Conservation (phyloP, 2,888 invertebrate species). For the Helleia helle region DNA sequence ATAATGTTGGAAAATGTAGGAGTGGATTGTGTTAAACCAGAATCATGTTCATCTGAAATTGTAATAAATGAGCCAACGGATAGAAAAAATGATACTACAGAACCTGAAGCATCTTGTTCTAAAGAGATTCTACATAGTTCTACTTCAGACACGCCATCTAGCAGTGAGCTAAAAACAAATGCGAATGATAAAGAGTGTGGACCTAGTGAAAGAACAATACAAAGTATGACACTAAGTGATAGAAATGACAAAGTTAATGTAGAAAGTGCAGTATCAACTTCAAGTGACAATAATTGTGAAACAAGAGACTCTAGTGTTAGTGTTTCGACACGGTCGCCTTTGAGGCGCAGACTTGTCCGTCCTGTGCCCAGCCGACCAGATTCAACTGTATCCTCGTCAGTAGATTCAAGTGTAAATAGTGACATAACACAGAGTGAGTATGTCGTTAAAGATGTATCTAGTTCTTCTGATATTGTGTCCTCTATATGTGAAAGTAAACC, state of each 20-base stretch:
- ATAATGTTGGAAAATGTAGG: conserved; percentile 22
- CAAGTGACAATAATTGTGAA: conserved; percentile 61
- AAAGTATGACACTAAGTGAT: conserved; percentile 62
- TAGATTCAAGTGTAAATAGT: conserved; percentile 43
- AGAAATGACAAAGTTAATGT: conserved; percentile 55
- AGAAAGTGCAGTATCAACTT: conserved; percentile 65
- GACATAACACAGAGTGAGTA: conserved; percentile 40
- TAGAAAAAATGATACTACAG: conserved; percentile 17
- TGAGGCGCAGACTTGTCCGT: conserved; percentile 51
- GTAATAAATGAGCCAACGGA: conserved; percentile 22
- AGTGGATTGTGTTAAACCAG: conserved; percentile 27
- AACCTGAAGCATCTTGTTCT: conserved; percentile 19
- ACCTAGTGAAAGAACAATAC: conserved; percentile 51
- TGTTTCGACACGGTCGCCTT: conserved; percentile 39
- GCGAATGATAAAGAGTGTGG: conserved; percentile 39
- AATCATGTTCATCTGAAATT: conserved; percentile 30
- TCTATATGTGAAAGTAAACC: conserved; percentile 47
- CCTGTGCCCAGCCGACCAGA: conserved; percentile 57
- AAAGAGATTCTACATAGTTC: conserved; percentile 20
- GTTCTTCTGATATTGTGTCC: conserved; percentile 61
- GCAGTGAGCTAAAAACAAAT: conserved; percentile 42
- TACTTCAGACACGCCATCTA: conserved; percentile 36
- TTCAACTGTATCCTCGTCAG: conserved; percentile 63
- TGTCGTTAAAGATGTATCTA: conserved; percentile 59
- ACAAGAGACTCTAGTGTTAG: conserved; percentile 26